phyloP scores from a whole-genome alignment of 2,888 invertebrate species.

The Andrena minutula region DNA sequence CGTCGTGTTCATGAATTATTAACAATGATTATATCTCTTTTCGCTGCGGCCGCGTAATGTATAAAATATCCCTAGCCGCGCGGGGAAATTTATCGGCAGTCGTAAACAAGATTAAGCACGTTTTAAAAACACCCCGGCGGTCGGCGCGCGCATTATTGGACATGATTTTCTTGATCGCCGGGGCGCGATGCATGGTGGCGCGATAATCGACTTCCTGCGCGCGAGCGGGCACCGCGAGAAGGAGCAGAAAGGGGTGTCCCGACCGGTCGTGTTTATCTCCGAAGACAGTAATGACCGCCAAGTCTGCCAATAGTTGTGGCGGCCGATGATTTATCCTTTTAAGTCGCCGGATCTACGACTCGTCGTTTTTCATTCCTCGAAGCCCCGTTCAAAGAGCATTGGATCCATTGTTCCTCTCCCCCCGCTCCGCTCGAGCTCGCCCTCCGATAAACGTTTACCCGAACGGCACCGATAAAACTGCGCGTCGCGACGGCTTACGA shows the following conservation, averaged over 20 bases:
- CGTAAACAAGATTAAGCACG: constrained; percentile 16
- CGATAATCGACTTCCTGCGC: constrained; percentile 66
- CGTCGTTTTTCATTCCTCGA: constrained; percentile 54
- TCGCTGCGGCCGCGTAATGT: neutral
- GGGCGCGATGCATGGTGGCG: constrained; percentile 47
- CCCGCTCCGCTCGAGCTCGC: constrained; percentile 2
- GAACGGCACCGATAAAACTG: constrained; percentile 37
- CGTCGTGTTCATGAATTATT: neutral
- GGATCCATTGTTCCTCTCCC: constrained; percentile 34
- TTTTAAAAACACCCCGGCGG: constrained; percentile 34
- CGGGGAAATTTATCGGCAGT: constrained; percentile 13
- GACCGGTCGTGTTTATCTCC: constrained; percentile 54
- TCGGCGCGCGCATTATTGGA: constrained; percentile 53
- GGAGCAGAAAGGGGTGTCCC: constrained; percentile 44
- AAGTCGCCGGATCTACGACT: constrained; percentile 29
- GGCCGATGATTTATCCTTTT: constrained; percentile 53
- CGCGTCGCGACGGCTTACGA: neutral
- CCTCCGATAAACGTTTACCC: constrained; percentile 42
- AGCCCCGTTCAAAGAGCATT: constrained; percentile 57
- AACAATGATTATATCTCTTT: neutral
- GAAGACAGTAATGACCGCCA: constrained; percentile 52
- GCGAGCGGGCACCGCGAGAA: constrained; percentile 21
- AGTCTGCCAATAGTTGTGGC: constrained; percentile 37
- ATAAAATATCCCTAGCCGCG: neutral
- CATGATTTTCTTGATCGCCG: constrained; percentile 60